A percentile compares a stretch with the other conserved stretches of the same genome.
These are phyloP conservation scores for Pyrochroa serraticornis DNA, from an alignment of 2,888 invertebrate species.

Conservation along the genomic window DNA sequence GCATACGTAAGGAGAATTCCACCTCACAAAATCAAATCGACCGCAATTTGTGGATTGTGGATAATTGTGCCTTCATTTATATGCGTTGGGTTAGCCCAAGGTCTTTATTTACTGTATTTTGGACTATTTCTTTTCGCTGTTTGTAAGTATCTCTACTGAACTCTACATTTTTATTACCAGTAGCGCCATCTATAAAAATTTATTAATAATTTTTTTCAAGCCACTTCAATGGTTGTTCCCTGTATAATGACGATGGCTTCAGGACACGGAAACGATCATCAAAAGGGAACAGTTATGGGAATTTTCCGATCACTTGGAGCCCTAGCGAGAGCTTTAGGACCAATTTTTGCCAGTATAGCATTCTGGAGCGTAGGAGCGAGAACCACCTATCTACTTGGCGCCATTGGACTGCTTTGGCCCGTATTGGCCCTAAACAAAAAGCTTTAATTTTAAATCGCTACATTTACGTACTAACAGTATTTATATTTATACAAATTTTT, in stretches of 20 bases:
- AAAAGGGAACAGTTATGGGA: constrained; percentile 93
- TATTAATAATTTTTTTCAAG: constrained; percentile 60
- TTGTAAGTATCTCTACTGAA: constrained; percentile 68
- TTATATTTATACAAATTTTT: constrained; percentile 2
- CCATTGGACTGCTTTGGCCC: constrained; percentile 76
- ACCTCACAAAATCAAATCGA: constrained; percentile 71
- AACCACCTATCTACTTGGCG: constrained; percentile 82
- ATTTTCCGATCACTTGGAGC: constrained; percentile 94
- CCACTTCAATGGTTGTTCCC: constrained; percentile 93
- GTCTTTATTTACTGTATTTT: constrained; percentile 69
- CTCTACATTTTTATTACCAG: not conserved
- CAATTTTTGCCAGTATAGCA: constrained; percentile 83
- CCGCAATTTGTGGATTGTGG: constrained; percentile 77
- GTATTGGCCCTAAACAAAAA: constrained; percentile 61
- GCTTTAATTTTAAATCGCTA: constrained; percentile 3
- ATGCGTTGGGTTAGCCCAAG: constrained; percentile 77
- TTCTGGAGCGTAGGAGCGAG: constrained; percentile 92
- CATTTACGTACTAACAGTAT: constrained; percentile 3
- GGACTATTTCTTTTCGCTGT: constrained; percentile 89
- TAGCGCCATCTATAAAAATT: too few relatives aligned
- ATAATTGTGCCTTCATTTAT: constrained; percentile 87
- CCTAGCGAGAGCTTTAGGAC: constrained; percentile 90
- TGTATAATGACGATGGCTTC: constrained; percentile 94
- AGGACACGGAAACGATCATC: constrained; percentile 75
- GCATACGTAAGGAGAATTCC: constrained; percentile 83